Evolutionary conservation across 23 tunicate genomes (phyloP), one percentile per base, ranked within the genome.

Genomic region (Halocynthia roretzi): DNA sequence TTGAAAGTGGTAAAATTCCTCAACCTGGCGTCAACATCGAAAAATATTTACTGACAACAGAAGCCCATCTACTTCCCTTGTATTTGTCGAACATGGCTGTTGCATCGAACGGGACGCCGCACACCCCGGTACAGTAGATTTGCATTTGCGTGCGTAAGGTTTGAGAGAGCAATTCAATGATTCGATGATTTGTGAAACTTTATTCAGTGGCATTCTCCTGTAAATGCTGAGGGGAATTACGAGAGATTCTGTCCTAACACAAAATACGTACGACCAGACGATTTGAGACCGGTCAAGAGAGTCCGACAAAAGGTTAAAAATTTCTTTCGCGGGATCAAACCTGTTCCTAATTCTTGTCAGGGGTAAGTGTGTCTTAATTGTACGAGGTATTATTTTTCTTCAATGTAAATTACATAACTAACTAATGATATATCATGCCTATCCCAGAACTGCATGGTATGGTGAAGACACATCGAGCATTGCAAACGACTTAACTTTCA

Each of bases 1-100:
- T 20, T 14, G 22, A 22, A 15, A 10, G 14, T 8, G 62, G 62
- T 17, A 65, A 65, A 15, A 20, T 48, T 6, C 11, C 52, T 19
- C 70, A 71, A 48, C 56, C 72, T 7, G 95, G 94, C 53, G 73
- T 94, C 49, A 72, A 88, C 48, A 79, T 88, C 48, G 94, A 88
- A 7, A 68, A 94, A 23, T 94, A 87, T 71, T 76, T 94, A 23
- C 76, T 94, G n/a, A 94, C 99, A 55, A 94, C 99, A 50, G 99
- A 94, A 81, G 99, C 99, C 7, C 99, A 94, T 67, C 79, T 94
- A 10, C 61, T 94, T 7, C 99, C 99, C 7, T 55, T 94, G 67
- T 77, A 82, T 51, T 77, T 94, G 64, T 77, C 87, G 6, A 69
- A 76, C 52, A 64, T 79, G 81, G 63, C 78, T 5, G 58, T 53